Conservation (phyloP, 2,888 invertebrate species). For the Gerris lacustris region DNA sequence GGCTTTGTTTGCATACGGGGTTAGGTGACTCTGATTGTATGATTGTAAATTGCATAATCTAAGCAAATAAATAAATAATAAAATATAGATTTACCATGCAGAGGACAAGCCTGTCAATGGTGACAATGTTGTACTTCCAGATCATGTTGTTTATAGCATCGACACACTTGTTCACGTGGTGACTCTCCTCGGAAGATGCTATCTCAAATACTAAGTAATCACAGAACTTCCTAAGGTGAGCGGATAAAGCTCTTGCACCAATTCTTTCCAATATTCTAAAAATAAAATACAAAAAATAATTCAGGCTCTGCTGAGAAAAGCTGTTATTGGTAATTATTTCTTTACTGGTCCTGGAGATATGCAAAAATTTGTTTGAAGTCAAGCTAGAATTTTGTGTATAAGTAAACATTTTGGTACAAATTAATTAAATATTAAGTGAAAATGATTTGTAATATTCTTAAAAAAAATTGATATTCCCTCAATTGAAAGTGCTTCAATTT, state of each 20-base stretch:
- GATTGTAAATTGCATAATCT: too few relatives aligned
- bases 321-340: too few relatives aligned
- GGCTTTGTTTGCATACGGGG: too few relatives aligned
- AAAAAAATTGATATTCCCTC: too few relatives aligned
- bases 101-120: slow-evolving; percentile 81
- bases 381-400: not conserved
- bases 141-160: slow-evolving; percentile 93
- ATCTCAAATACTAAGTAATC: slow-evolving; percentile 91
- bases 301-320: not conserved
- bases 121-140: slow-evolving; percentile 94
- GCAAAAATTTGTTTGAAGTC: not conserved
- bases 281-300: slow-evolving; percentile 20
- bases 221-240: slow-evolving; percentile 85
- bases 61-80: too few relatives aligned
- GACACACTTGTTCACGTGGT: slow-evolving; percentile 84
- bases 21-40: too few relatives aligned
- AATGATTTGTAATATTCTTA: too few relatives aligned
- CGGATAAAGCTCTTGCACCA: slow-evolving; percentile 79
- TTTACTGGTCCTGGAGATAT: not conserved
- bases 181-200: slow-evolving; percentile 69
- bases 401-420: too few relatives aligned
- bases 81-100: slow-evolving; percentile 54
- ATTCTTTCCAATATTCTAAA: slow-evolving; percentile 81
- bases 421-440: too few relatives aligned
- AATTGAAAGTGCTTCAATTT: too few relatives aligned